Evolutionary conservation across 2,888 invertebrate species (phyloP).

Genomic region (Ischnura elegans): DNA sequence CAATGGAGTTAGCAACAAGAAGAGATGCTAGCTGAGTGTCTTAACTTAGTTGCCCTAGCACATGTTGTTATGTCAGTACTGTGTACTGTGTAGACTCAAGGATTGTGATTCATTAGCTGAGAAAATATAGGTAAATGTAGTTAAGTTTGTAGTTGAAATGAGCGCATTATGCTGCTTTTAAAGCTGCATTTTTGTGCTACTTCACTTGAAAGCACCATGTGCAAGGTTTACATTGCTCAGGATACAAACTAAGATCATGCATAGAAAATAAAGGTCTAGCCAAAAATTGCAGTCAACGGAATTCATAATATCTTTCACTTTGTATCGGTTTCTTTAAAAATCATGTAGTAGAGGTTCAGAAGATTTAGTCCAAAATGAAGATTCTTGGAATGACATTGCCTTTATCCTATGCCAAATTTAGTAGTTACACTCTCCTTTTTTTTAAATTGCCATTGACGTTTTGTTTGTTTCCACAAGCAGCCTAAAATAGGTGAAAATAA

Average conservation of each 20-base stretch:
- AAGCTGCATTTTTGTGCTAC: slow-evolving; percentile 3
- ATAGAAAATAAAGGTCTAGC: neutral
- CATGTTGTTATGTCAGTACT: slow-evolving; percentile 58
- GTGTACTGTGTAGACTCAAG: slow-evolving; percentile 61
- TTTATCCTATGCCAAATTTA: too few species aligned
- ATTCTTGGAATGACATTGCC: too few species aligned
- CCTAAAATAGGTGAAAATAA: too few species aligned
- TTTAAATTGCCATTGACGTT: too few species aligned
- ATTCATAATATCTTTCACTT: neutral
- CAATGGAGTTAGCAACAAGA: slow-evolving; percentile 65
- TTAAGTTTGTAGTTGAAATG: neutral
- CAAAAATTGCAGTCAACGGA: neutral
- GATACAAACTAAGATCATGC: neutral
- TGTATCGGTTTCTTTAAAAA: neutral
- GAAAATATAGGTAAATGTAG: slow-evolving; percentile 16
- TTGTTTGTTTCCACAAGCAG: too few species aligned
- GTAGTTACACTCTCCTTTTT: too few species aligned
- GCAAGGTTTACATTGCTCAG: neutral
- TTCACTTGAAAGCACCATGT: slow-evolving; percentile 26
- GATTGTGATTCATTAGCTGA: slow-evolving; percentile 33
- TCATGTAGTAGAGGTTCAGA: too few species aligned
- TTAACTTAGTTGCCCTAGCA: slow-evolving; percentile 60
- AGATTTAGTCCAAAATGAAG: too few species aligned
- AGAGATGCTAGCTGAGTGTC: slow-evolving; percentile 58
- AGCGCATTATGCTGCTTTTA: neutral